Percentiles rank a stretch among this genome's conserved stretches.
phyloP scores from a whole-genome alignment of 2,113 vertebrate genomes.

The Lipotes vexillifer region DNA sequence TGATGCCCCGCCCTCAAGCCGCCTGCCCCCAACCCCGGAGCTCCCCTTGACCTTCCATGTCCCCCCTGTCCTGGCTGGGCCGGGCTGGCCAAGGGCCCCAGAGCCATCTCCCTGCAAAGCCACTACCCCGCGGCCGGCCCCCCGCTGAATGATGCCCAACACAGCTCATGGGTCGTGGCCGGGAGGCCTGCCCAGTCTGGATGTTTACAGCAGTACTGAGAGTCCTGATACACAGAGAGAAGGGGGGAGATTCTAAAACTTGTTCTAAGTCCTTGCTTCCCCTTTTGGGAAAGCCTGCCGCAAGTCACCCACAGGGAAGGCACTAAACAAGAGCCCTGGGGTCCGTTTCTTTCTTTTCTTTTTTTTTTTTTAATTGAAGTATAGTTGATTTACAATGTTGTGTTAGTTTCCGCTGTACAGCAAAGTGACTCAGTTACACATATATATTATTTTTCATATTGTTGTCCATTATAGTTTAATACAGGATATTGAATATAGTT shows the following conservation, averaged over 20 bases:
- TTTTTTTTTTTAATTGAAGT: no score
- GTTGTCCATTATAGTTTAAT: no score
- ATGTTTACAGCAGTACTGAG: neutral
- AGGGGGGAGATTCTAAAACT: neutral
- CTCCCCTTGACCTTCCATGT: no score
- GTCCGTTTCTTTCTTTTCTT: neutral
- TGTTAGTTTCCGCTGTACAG: no score
- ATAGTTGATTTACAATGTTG: no score
- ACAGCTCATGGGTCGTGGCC: neutral
- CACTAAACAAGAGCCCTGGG: neutral
- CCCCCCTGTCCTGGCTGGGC: neutral
- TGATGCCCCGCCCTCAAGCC: no score
- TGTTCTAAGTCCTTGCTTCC: neutral
- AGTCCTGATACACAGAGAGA: neutral
- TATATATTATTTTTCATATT: no score
- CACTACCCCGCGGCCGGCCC: neutral
- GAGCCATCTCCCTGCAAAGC: neutral
- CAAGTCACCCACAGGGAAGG: neutral
- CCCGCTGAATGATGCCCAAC: neutral
- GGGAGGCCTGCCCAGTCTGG: neutral
- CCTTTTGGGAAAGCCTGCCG: neutral
- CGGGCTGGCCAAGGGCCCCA: slow-evolving; percentile 16
- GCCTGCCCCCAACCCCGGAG: no score
- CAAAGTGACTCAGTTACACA: no score
- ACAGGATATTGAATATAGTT: no score